These are phyloP conservation scores for Calosoma granatense DNA, from an alignment of 1,140 invertebrate species.

Conservation along the genomic window DNA sequence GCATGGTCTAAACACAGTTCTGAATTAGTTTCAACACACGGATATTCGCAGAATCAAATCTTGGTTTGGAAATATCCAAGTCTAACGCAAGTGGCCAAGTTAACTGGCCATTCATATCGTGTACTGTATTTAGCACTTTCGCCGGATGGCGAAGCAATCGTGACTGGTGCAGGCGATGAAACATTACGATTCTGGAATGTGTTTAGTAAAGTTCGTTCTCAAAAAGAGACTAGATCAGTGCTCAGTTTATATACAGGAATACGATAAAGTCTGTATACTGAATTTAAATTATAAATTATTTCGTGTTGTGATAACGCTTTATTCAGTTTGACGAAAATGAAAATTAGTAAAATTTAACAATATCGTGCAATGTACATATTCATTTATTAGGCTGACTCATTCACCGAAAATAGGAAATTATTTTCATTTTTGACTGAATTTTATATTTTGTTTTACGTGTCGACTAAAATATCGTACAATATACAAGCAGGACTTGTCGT, in stretches of 20 bases:
- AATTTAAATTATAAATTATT: no score
- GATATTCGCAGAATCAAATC: conserved; percentile 99
- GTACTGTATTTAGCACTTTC: conserved; percentile 97
- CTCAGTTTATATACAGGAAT: conserved; percentile 92
- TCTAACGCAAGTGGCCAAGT: conserved; percentile 91
- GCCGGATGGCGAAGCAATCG: conserved; percentile 97
- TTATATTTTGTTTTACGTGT: no score
- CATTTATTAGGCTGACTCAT: no score
- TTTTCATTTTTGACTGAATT: no score
- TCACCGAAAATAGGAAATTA: no score
- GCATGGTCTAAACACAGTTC: conserved; percentile 99
- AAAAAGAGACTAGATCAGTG: conserved; percentile 94
- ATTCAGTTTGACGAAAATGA: no score
- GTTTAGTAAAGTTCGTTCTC: conserved; percentile 92
- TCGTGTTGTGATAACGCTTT: no score
- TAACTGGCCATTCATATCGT: conserved; percentile 95
- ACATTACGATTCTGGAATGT: conserved; percentile 99
- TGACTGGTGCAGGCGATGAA: conserved; percentile 98
- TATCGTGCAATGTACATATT: no score
- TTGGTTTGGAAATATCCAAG: conserved; percentile 99
- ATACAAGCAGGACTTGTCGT: no score
- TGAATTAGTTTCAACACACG: conserved; percentile 96
- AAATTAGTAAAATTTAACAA: no score
- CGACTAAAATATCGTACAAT: no score
- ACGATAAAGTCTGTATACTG: no score